Conservation (phyloP, 2,888 invertebrate genomes). For the Epinotia nisella region DNA sequence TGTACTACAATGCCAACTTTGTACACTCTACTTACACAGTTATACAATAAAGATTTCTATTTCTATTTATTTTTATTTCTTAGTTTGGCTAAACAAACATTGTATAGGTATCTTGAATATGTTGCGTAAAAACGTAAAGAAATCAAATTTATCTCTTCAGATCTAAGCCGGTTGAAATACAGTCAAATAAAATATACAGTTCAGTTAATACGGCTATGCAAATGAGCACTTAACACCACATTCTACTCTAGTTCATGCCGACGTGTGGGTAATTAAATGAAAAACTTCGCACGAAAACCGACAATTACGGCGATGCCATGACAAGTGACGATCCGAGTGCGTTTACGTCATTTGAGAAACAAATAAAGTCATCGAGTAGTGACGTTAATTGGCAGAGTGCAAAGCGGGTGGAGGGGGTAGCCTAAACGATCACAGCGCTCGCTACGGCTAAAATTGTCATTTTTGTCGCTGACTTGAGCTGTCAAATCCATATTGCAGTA, state of each 20-base stretch:
- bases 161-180: slow-evolving; percentile 33
- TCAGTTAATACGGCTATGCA: slow-evolving; percentile 39
- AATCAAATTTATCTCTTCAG: slow-evolving; percentile 22
- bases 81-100: slow-evolving; percentile 19
- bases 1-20: no score
- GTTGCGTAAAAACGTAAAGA: slow-evolving; percentile 21
- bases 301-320: slow-evolving; percentile 29
- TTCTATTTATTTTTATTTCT: no score
- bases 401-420: no score
- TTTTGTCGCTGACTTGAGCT: no score
- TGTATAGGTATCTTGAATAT: slow-evolving; percentile 7
- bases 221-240: slow-evolving; percentile 42
- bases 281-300: slow-evolving; percentile 39
- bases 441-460: no score
- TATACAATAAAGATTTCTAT: no score
- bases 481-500: no score
- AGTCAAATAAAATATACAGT: slow-evolving; percentile 38
- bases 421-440: no score
- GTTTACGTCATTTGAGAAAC: slow-evolving; percentile 4
- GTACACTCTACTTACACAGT: no score
- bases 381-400: no score
- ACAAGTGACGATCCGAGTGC: slow-evolving; percentile 23
- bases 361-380: neutral
- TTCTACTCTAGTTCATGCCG: slow-evolving; percentile 38
- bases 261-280: slow-evolving; percentile 38